These are phyloP conservation scores for Esox lucius DNA, from an alignment of 2,797 vertebrate genomes.

Conservation along the genomic window DNA sequence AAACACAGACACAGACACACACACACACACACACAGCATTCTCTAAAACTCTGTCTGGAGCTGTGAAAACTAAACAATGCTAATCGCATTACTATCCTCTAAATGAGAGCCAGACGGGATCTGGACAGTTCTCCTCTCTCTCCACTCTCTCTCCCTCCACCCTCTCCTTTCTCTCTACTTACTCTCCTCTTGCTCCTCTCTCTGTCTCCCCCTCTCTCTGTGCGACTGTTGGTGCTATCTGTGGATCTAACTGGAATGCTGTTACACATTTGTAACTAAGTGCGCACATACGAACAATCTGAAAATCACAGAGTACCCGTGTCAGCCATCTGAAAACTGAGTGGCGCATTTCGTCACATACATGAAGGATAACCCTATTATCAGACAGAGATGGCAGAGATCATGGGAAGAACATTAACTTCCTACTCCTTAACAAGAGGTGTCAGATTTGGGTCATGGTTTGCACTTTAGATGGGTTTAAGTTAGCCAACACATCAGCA, in stretches of 20 bases:
- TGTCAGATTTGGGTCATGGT: neutral
- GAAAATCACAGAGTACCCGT: neutral
- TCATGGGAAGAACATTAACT: neutral
- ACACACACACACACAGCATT: constrained; percentile 46
- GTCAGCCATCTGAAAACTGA: too few species aligned
- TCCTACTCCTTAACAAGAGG: neutral
- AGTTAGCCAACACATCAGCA: neutral
- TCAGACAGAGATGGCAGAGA: too few species aligned
- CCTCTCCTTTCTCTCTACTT: neutral
- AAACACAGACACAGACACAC: constrained; percentile 19
- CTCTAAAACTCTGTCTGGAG: constrained; percentile 57
- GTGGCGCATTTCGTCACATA: too few species aligned
- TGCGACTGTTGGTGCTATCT: constrained; percentile 11
- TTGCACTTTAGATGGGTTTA: neutral
- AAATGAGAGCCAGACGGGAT: constrained; percentile 78
- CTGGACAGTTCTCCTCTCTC: constrained; percentile 39
- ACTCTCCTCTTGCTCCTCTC: too few species aligned
- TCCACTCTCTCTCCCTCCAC: constrained; percentile 4
- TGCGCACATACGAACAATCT: neutral
- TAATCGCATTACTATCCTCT: constrained; percentile 79
- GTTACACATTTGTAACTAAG: neutral
- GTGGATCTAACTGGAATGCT: neutral
- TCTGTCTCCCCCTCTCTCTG: neutral
- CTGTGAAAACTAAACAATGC: constrained; percentile 83
- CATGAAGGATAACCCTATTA: too few species aligned